phyloP scores from a whole-genome alignment of 2,113 vertebrate species.

The Phasianus colchicus region DNA sequence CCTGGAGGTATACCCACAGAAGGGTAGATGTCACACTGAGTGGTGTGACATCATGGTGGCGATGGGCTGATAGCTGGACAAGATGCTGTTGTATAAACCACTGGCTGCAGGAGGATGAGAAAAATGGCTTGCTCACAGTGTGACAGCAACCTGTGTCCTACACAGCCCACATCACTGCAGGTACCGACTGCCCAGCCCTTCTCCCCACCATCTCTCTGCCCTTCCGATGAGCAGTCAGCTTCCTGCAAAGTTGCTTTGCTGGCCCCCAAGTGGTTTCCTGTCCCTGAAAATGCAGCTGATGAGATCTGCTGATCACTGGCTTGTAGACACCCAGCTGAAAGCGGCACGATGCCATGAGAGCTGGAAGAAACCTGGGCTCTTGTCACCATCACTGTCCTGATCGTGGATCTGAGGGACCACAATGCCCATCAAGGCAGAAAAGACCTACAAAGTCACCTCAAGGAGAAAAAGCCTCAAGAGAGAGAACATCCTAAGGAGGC shows the following conservation, averaged over 20 bases:
- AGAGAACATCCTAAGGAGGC: not conserved
- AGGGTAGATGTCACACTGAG: too few species aligned
- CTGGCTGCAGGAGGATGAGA: not conserved
- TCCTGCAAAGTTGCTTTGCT: not conserved
- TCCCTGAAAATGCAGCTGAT: not conserved
- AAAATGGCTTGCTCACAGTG: not conserved
- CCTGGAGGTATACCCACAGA: too few species aligned
- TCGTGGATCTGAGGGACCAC: not conserved
- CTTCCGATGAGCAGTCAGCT: slow-evolving; percentile 19
- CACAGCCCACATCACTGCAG: not conserved
- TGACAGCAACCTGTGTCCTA: not conserved
- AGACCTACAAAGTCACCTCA: not conserved
- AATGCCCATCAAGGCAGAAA: not conserved
- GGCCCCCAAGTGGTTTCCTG: slow-evolving; percentile 40
- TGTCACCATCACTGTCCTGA: not conserved
- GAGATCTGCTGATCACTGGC: slow-evolving; percentile 10
- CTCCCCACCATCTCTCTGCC: not conserved
- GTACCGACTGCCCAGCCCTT: not conserved
- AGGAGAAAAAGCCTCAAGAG: not conserved
- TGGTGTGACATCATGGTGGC: too few species aligned
- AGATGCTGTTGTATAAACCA: not conserved
- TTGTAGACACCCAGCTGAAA: not conserved
- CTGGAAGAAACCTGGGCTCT: not conserved
- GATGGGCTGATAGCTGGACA: too few species aligned
- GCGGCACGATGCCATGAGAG: not conserved